Evolutionary conservation across 2,797 vertebrate genomes (phyloP).

Genomic region (Brachyalestes nurse): DNA sequence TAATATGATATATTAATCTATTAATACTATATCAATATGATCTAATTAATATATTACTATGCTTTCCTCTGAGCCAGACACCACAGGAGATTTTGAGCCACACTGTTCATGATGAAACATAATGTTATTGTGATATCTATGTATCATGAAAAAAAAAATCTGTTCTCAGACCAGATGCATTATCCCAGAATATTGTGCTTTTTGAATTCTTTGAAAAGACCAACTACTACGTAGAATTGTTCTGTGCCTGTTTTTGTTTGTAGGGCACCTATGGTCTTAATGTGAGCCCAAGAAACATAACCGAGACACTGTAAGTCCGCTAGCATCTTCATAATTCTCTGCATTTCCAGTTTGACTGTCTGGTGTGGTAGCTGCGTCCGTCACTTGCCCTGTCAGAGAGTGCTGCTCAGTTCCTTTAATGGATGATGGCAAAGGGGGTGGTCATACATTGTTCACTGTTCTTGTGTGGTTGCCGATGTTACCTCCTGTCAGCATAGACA

Average conservation of each 20-base stretch:
- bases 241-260: constrained; percentile 64
- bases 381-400: constrained; percentile 60
- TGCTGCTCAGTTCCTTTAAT: constrained; percentile 61
- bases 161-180: not conserved
- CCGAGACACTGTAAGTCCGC: constrained; percentile 62
- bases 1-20: too few species aligned
- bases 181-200: constrained; percentile 10
- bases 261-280: constrained; percentile 61
- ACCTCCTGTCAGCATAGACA: constrained; percentile 52
- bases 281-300: constrained; percentile 58
- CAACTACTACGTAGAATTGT: constrained; percentile 54
- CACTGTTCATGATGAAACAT: not conserved
- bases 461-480: constrained; percentile 57
- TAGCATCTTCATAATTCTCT: constrained; percentile 54
- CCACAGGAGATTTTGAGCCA: not conserved
- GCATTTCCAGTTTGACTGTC: constrained; percentile 56
- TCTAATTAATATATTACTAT: too few species aligned
- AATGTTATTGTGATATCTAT: constrained; percentile 3
- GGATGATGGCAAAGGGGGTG: constrained; percentile 56
- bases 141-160: not conserved
- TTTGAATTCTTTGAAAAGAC: constrained; percentile 33
- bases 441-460: constrained; percentile 57
- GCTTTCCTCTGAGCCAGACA: not conserved
- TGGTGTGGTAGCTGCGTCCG: constrained; percentile 55
- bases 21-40: too few species aligned